phyloP scores from a whole-genome alignment of 2,113 vertebrate genomes.

The Condylura cristata region DNA sequence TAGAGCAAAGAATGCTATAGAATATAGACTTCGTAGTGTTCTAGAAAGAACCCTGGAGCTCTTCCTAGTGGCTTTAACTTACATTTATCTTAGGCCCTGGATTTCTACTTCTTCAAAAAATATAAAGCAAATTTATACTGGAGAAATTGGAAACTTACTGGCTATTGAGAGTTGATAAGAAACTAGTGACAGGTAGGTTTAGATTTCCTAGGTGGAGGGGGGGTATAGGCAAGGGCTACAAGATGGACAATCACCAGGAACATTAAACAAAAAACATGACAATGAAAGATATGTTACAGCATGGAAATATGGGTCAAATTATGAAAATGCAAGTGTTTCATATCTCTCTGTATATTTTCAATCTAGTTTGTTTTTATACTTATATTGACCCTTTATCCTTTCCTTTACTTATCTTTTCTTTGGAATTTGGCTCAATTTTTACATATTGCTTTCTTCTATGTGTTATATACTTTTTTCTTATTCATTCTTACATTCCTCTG shows the following conservation, averaged over 20 bases:
- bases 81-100: not conserved
- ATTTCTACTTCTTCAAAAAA: not conserved
- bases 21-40: not conserved
- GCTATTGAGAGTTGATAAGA: not conserved
- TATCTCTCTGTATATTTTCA: not conserved
- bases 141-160: not conserved
- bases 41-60: not conserved
- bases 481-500: not conserved
- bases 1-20: not conserved
- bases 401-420: not conserved
- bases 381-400: not conserved
- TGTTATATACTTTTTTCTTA: not conserved
- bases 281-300: not conserved
- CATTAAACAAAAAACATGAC: not conserved
- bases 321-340: not conserved
- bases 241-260: not conserved
- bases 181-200: not conserved
- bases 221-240: not conserved
- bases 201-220: not conserved
- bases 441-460: not conserved
- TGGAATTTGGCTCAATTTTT: slow-evolving; percentile 12
- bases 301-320: not conserved
- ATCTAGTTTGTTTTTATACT: not conserved
- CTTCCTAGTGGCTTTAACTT: not conserved
- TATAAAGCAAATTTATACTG: not conserved